Conservation (phyloP, 2,113 vertebrate species). For the Percopsis transmontana region DNA sequence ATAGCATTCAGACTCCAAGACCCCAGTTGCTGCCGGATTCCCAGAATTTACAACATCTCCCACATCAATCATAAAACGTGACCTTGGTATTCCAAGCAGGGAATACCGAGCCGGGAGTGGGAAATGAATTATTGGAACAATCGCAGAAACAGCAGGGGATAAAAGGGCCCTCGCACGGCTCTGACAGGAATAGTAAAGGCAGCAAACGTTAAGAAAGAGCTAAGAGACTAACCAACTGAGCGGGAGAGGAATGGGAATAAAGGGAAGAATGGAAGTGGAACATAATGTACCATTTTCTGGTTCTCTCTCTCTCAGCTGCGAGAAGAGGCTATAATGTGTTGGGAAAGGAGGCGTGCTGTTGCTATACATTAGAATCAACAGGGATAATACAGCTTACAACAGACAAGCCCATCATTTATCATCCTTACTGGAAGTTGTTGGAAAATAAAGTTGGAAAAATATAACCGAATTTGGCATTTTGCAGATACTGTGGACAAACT, state of each 20-base stretch:
- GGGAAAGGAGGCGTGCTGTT: conserved; percentile 46
- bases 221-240: conserved; percentile 56
- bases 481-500: background rate
- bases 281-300: conserved; percentile 70
- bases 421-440: conserved; percentile 35
- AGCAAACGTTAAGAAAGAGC: conserved; percentile 64
- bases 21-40: conserved; percentile 46
- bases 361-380: conserved; percentile 50
- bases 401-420: conserved; percentile 52
- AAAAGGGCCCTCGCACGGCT: conserved; percentile 52
- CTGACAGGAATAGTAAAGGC: conserved; percentile 62
- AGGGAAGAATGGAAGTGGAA: conserved; percentile 50
- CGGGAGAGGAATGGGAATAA: conserved; percentile 49
- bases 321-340: conserved; percentile 56
- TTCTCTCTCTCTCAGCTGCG: conserved; percentile 48
- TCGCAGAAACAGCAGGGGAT: conserved; percentile 64
- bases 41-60: conserved; percentile 61
- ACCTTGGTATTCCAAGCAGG: conserved; percentile 65
- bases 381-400: conserved; percentile 41
- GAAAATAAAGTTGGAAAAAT: conserved; percentile 34
- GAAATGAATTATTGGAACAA: conserved; percentile 71
- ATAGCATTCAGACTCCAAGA: conserved; percentile 58
- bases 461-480: conserved; percentile 29
- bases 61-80: conserved; percentile 67
- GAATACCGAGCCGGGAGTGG: conserved; percentile 54